phyloP scores from a whole-genome alignment of 2,797 vertebrate genomes.

The Halcyon badia region DNA sequence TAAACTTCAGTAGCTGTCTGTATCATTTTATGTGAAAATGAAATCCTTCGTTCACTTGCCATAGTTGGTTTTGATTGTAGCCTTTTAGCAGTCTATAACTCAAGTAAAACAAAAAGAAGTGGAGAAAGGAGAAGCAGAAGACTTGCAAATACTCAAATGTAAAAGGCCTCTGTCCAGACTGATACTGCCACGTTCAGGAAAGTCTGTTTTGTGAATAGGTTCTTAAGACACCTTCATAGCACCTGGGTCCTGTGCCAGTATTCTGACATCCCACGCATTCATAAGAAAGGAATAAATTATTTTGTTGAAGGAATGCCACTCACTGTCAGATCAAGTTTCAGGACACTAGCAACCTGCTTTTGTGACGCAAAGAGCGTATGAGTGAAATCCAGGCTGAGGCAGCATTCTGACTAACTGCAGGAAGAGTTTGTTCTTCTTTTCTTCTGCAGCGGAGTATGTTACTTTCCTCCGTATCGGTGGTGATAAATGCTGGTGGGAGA shows the following conservation, averaged over 20 bases:
- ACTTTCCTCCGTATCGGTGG: not conserved
- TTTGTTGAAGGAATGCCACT: not conserved
- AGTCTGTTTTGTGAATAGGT: not conserved
- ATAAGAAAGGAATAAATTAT: not conserved
- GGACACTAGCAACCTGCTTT: not conserved
- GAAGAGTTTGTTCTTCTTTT: not conserved
- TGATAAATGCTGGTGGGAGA: not conserved
- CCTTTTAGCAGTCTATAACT: not conserved
- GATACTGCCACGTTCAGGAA: not conserved
- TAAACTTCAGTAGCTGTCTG: not conserved
- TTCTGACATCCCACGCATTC: not conserved
- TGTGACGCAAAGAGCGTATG: not conserved
- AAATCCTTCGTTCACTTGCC: not conserved
- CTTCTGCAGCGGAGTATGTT: not conserved
- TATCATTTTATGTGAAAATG: not conserved
- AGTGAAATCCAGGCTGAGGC: not conserved
- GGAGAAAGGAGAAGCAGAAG: not conserved
- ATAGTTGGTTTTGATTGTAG: not conserved
- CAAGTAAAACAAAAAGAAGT: not conserved
- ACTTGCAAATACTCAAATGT: not conserved
- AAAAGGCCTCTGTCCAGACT: not conserved
- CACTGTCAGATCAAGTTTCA: not conserved
- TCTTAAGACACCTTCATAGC: not conserved
- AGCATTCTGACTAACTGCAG: not conserved
- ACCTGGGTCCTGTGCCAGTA: not conserved